Evolutionary conservation across 2,113 vertebrate species (phyloP).

Genomic region (Canis aureus): DNA sequence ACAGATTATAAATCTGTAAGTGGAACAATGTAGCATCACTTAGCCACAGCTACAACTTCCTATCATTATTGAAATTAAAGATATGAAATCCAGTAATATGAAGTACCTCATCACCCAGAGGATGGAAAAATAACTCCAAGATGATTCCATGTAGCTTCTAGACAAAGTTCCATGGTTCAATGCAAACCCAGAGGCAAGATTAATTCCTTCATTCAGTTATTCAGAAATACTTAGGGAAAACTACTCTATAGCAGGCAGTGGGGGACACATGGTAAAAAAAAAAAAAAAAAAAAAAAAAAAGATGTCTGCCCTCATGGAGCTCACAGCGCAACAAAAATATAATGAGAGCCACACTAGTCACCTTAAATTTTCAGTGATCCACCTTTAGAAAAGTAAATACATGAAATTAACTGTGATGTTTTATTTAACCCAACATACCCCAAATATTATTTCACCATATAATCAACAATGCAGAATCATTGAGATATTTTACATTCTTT

Average conservation of each 20-base stretch:
- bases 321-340: background rate
- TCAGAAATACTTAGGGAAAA: background rate
- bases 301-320: background rate
- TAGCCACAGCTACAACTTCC: conserved; percentile 54
- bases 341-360: background rate
- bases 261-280: background rate
- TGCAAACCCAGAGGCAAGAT: conserved; percentile 13
- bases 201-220: conserved; percentile 49
- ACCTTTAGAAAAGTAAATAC: conserved; percentile 17
- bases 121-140: conserved; percentile 51
- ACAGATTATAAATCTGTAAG: conserved; percentile 61
- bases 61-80: conserved; percentile 61
- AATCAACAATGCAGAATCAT: background rate
- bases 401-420: conserved; percentile 1
- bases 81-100: conserved; percentile 52
- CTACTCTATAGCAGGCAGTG: background rate
- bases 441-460: conserved; percentile 10
- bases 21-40: conserved; percentile 34
- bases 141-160: background rate
- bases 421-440: background rate
- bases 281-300: background rate
- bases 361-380: background rate
- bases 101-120: background rate
- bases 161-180: background rate
- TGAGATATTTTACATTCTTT: background rate